Evolutionary conservation across 2,797 vertebrate species (phyloP).

Genomic region (Pipistrellus pygmaeus): DNA sequence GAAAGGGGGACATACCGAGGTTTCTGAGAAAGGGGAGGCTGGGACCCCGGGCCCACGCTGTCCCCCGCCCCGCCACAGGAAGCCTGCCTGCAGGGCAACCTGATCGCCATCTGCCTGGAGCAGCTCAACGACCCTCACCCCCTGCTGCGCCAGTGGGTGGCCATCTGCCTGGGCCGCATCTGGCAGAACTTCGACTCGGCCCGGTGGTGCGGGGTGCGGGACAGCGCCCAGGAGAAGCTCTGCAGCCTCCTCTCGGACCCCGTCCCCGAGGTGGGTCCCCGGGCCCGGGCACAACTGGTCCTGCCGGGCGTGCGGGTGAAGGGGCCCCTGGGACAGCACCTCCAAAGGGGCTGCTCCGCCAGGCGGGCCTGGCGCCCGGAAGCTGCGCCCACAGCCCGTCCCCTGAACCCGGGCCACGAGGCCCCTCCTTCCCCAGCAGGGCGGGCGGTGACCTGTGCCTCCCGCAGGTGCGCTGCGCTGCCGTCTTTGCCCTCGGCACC

Average conservation of each 20-base stretch:
- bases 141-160: constrained; percentile 97
- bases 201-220: constrained; percentile 97
- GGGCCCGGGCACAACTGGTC: background rate
- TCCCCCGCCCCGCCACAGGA: constrained; percentile 87
- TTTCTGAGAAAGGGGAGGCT: fast-evolving
- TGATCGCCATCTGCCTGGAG: constrained; percentile 98
- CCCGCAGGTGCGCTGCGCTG: constrained; percentile 94
- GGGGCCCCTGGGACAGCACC: fast-evolving
- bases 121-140: constrained; percentile 98
- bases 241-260: constrained; percentile 97
- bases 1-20: fast-evolving
- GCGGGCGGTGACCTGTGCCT: background rate
- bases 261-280: constrained; percentile 94
- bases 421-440: background rate
- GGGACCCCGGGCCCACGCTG: fast-evolving
- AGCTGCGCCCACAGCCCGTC: background rate
- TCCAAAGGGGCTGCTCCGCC: background rate
- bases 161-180: constrained; percentile 97
- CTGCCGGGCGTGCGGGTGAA: fast-evolving
- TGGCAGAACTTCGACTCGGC: constrained; percentile 99
- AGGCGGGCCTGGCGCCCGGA: fast-evolving
- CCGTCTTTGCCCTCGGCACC: constrained; percentile 96
- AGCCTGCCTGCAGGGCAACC: constrained; percentile 97
- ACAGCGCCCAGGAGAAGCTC: constrained; percentile 98
- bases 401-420: background rate